These are phyloP conservation scores for Phyllotis vaccarum DNA, from an alignment of 2,797 vertebrate species.

Conservation along the genomic window DNA sequence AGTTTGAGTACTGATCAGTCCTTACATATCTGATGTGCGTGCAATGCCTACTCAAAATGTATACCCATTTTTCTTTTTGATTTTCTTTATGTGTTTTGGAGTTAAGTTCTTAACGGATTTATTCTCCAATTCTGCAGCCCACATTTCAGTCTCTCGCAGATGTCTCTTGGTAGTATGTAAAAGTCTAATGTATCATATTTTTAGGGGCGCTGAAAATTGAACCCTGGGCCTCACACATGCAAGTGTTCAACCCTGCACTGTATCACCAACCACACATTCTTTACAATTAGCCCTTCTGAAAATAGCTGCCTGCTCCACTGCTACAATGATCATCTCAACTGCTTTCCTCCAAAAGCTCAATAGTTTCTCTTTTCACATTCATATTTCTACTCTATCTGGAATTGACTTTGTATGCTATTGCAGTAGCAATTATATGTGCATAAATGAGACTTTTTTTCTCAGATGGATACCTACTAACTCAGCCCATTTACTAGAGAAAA, in stretches of 20 bases:
- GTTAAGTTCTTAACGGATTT: not conserved
- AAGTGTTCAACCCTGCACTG: not conserved
- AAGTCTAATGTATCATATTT: not conserved
- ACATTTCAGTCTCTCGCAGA: not conserved
- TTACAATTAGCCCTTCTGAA: not conserved
- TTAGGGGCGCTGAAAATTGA: not conserved
- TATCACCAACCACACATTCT: not conserved
- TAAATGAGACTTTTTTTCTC: not conserved
- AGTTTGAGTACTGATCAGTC: fast-evolving
- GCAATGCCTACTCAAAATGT: not conserved
- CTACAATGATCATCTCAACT: not conserved
- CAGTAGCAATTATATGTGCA: not conserved
- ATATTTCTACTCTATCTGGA: not conserved
- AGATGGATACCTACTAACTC: not conserved
- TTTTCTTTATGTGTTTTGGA: not conserved
- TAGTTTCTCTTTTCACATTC: not conserved
- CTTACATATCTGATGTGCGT: not conserved
- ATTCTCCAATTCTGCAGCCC: not conserved
- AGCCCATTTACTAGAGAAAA: not conserved
- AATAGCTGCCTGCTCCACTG: not conserved
- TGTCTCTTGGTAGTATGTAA: not conserved
- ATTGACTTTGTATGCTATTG: not conserved
- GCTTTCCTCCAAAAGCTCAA: not conserved
- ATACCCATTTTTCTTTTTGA: not conserved
- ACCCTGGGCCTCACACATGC: not conserved